Evolutionary conservation across 2,888 invertebrate species (phyloP).

Genomic region (Lycaena phlaeas): DNA sequence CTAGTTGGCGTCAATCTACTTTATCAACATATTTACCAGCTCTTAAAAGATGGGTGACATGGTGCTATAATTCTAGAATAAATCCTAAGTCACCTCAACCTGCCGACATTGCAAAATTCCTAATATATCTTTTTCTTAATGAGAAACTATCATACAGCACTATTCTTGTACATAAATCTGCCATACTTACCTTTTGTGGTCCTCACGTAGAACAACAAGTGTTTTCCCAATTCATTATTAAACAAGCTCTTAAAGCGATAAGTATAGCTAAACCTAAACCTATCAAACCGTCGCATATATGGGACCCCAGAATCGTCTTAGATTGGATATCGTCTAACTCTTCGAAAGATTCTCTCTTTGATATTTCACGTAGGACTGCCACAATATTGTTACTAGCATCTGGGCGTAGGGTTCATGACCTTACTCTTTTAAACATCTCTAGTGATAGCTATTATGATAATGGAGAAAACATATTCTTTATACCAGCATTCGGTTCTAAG

Average conservation of each 20-base stretch:
- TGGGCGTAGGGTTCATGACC: constrained; percentile 12
- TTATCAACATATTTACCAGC: constrained; percentile 14
- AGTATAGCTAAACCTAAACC: constrained; percentile 4
- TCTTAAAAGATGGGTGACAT: constrained; percentile 14
- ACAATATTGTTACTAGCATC: constrained; percentile 11
- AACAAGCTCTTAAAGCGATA: constrained; percentile 11
- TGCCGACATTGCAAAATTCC: constrained; percentile 5
- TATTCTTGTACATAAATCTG: constrained; percentile 21
- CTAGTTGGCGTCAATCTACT: constrained; percentile 17
- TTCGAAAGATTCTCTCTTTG: constrained; percentile 7
- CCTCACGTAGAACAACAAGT: constrained; percentile 18
- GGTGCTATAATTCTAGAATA: too few relatives aligned
- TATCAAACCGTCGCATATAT: constrained; percentile 1
- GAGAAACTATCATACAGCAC: constrained; percentile 16
- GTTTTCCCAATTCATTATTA: constrained; percentile 11
- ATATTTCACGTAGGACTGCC: constrained; percentile 9
- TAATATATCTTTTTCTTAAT: constrained; percentile 6
- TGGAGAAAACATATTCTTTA: background rate
- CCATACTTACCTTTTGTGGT: constrained; percentile 15
- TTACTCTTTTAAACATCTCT: constrained; percentile 11
- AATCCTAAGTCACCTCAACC: too few relatives aligned
- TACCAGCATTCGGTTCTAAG: constrained; percentile 9
- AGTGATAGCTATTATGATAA: background rate
- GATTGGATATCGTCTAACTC: constrained; percentile 8
- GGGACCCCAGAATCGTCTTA: constrained; percentile 10